Conservation (phyloP, 2,797 vertebrate species). For the Tokudaia muenninki region DNA sequence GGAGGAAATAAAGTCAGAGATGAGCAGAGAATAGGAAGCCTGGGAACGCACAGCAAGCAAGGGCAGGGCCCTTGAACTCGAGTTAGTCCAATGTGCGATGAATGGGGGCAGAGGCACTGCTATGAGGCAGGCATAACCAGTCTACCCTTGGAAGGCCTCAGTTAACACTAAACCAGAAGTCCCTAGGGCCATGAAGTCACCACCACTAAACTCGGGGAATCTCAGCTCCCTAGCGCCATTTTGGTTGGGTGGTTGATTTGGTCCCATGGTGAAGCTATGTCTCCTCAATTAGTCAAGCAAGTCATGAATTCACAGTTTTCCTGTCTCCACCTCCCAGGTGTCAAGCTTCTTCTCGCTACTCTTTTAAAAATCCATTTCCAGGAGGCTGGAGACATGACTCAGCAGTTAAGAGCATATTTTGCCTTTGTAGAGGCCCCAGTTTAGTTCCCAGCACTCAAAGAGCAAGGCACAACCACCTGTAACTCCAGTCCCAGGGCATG, state of each 20-base stretch:
- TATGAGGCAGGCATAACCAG: background rate
- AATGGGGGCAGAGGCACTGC: background rate
- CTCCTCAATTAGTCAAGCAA: background rate
- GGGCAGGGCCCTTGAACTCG: background rate
- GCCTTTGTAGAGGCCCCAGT: background rate
- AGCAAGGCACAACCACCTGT: background rate
- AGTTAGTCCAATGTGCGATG: background rate
- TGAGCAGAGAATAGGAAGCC: background rate
- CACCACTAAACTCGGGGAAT: background rate
- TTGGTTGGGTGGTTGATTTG: background rate
- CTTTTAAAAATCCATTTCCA: background rate
- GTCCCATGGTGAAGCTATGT: background rate
- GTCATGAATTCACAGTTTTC: background rate
- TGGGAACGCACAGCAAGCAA: background rate
- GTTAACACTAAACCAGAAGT: slow-evolving; percentile 13
- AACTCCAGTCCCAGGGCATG: background rate
- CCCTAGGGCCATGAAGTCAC: background rate
- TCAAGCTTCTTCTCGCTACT: background rate
- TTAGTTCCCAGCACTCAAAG: too few relatives aligned
- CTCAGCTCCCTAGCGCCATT: slow-evolving; percentile 15
- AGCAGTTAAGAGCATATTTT: background rate
- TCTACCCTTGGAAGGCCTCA: background rate
- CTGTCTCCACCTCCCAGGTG: background rate
- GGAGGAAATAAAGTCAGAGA: background rate
- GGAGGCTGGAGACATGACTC: background rate